These are phyloP conservation scores for Drosophila buzzatii DNA, from an alignment of 2,888 invertebrate species.

Conservation along the genomic window DNA sequence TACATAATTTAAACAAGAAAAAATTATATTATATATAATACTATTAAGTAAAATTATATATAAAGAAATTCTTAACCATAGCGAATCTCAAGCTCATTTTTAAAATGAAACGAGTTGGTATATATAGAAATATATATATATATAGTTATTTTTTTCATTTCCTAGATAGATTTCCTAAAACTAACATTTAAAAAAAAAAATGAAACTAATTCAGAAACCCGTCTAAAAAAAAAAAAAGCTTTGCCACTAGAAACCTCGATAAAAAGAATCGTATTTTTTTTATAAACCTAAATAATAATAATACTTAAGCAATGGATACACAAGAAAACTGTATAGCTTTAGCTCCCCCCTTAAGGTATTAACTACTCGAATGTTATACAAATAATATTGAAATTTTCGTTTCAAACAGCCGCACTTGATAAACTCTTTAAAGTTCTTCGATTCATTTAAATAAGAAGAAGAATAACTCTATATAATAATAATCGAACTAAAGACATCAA, in stretches of 20 bases:
- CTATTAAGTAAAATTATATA: background rate
- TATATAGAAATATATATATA: slow-evolving; percentile 24
- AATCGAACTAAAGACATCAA: slow-evolving; percentile 30
- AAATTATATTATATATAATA: background rate
- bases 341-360: slow-evolving; percentile 9
- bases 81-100: slow-evolving; percentile 44
- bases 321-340: background rate
- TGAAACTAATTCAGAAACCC: slow-evolving; percentile 16
- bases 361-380: background rate
- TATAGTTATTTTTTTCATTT: slow-evolving; percentile 32
- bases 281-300: slow-evolving; percentile 4
- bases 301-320: background rate
- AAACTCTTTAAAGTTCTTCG: slow-evolving; percentile 19
- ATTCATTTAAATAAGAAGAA: background rate
- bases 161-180: slow-evolving; percentile 38
- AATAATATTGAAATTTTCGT: slow-evolving; percentile 19
- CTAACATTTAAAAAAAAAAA: background rate
- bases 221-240: slow-evolving; percentile 42
- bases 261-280: slow-evolving; percentile 12
- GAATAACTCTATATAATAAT: slow-evolving; percentile 1
- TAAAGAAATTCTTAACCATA: slow-evolving; percentile 32
- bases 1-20: background rate
- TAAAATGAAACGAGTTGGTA: slow-evolving; percentile 37
- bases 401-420: slow-evolving; percentile 25
- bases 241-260: slow-evolving; percentile 48